Conservation (phyloP, 2,797 vertebrate species). For the Cichlasoma orientale region DNA sequence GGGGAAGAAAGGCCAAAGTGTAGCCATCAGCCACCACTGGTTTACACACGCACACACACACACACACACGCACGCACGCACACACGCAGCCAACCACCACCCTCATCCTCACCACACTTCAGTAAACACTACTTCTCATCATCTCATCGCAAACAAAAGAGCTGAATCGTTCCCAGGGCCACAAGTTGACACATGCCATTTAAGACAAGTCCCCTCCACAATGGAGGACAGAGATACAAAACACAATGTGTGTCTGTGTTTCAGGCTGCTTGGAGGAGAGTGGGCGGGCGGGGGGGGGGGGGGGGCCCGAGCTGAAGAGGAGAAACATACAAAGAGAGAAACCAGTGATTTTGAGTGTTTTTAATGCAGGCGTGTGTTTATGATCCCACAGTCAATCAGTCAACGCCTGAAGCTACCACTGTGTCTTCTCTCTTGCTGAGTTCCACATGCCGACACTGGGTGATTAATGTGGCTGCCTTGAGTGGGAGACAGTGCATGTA, state of each 20-base stretch:
- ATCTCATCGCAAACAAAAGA: constrained; percentile 72
- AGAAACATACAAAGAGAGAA: constrained; percentile 18
- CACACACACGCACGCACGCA: constrained; percentile 28
- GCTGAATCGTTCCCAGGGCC: constrained; percentile 70
- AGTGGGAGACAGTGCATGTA: constrained; percentile 77
- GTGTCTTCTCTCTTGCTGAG: constrained; percentile 36
- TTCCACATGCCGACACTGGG: constrained; percentile 51
- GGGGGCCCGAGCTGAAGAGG: background rate
- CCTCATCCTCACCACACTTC: constrained; percentile 61
- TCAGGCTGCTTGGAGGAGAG: constrained; percentile 27
- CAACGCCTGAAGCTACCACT: constrained; percentile 24
- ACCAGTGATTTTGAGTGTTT: constrained; percentile 28
- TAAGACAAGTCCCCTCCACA: constrained; percentile 61
- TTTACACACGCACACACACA: constrained; percentile 21
- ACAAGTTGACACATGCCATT: constrained; percentile 76
- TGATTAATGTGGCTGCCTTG: constrained; percentile 75
- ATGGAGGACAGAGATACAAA: constrained; percentile 55
- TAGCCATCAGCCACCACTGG: constrained; percentile 51
- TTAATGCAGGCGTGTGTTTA: constrained; percentile 32
- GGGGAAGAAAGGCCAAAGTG: constrained; percentile 49
- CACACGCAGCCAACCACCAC: constrained; percentile 42
- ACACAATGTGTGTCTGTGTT: constrained; percentile 70
- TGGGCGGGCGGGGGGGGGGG: background rate
- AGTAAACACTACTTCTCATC: constrained; percentile 74
- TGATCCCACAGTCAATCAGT: constrained; percentile 53